A percentile compares a stretch with the other conserved stretches of the same genome.
Evolutionary conservation across 2,113 vertebrate genomes (phyloP).

Genomic region (Neogobius melanostomus): DNA sequence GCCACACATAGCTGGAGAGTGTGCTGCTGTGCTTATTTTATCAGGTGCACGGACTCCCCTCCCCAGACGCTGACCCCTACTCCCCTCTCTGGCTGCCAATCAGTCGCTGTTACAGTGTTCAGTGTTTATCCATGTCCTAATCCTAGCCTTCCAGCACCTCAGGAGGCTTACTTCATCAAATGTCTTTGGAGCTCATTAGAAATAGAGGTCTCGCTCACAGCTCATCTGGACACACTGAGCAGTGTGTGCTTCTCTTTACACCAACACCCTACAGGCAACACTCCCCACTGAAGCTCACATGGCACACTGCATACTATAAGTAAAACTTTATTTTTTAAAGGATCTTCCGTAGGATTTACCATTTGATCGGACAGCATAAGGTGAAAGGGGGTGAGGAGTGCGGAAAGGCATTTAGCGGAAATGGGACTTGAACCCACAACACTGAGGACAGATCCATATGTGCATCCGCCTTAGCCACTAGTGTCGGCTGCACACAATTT

Average conservation of each 20-base stretch:
- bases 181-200: conserved; percentile 19
- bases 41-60: conserved; percentile 69
- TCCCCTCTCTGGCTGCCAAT: conserved; percentile 47
- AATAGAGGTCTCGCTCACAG: conserved; percentile 5
- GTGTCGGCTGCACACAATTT: no score
- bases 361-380: no score
- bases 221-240: conserved; percentile 3
- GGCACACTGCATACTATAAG: neutral
- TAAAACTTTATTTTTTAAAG: no score
- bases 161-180: conserved; percentile 13
- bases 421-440: no score
- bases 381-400: no score
- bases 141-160: conserved; percentile 14
- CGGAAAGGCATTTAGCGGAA: no score
- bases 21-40: conserved; percentile 72
- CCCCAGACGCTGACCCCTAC: conserved; percentile 25
- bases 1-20: conserved; percentile 31
- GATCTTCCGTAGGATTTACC: no score
- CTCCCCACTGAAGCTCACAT: neutral
- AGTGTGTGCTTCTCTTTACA: neutral
- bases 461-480: no score
- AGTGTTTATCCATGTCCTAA: conserved; percentile 31
- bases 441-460: no score
- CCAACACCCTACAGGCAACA: neutral
- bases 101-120: conserved; percentile 33